Conservation (phyloP, 2,113 vertebrate species). For the Chaetodon trifascialis region DNA sequence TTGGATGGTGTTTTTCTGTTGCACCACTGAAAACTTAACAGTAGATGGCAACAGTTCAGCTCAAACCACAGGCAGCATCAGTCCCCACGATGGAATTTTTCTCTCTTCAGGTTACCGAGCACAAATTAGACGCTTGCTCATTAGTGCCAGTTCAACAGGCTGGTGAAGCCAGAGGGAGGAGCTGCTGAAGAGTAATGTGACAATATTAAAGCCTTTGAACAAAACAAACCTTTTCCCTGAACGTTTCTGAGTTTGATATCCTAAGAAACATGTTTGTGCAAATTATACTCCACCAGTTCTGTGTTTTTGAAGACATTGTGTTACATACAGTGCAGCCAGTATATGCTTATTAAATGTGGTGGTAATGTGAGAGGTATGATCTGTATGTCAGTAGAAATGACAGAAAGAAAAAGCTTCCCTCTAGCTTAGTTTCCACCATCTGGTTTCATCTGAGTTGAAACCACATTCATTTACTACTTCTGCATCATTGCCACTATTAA, state of each 20-base stretch:
- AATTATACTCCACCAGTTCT: background rate
- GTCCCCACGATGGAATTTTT: background rate
- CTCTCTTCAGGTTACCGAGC: slow-evolving; percentile 3
- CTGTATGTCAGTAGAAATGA: slow-evolving; percentile 8
- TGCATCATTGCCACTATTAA: slow-evolving; percentile 54
- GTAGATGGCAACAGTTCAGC: slow-evolving; percentile 62
- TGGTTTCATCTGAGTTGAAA: slow-evolving; percentile 50
- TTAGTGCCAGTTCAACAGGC: slow-evolving; percentile 23
- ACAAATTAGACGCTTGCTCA: slow-evolving; percentile 9
- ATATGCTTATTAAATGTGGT: background rate
- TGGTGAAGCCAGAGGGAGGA: slow-evolving; percentile 1
- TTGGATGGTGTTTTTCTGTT: background rate
- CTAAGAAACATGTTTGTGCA: background rate
- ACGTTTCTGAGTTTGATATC: background rate
- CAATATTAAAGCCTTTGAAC: background rate
- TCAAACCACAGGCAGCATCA: background rate
- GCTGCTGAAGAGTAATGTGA: slow-evolving; percentile 11
- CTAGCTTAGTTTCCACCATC: slow-evolving; percentile 43
- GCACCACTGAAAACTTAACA: slow-evolving; percentile 31
- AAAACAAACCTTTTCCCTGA: background rate
- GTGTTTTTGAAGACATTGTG: background rate
- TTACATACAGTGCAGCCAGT: too few relatives aligned
- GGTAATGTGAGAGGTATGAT: slow-evolving; percentile 15
- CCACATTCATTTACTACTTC: slow-evolving; percentile 51
- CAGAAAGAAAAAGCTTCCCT: slow-evolving; percentile 18